These are phyloP conservation scores for Belgica antarctica DNA, from an alignment of 2,888 invertebrate species.

Conservation along the genomic window DNA sequence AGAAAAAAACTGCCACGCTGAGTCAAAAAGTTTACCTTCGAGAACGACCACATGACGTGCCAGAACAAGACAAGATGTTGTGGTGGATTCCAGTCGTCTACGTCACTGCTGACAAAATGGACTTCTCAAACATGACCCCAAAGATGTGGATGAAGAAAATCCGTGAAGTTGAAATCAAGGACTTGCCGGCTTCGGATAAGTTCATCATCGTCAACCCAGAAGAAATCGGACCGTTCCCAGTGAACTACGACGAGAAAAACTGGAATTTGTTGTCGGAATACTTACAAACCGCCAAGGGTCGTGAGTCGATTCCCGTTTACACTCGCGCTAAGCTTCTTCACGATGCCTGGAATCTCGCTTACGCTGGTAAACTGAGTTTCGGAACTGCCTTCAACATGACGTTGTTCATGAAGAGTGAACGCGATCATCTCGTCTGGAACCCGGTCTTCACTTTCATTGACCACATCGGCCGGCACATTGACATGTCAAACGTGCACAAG, in stretches of 20 bases:
- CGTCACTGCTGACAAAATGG: constrained; percentile 60
- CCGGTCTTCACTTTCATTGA: constrained; percentile 81
- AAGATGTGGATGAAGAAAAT: constrained; percentile 64
- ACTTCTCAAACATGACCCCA: constrained; percentile 61
- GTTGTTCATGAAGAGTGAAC: constrained; percentile 68
- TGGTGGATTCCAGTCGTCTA: constrained; percentile 75
- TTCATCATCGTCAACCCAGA: constrained; percentile 80
- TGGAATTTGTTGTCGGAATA: constrained; percentile 72
- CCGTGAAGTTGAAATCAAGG: constrained; percentile 57
- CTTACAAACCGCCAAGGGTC: constrained; percentile 59
- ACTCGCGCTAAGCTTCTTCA: constrained; percentile 72
- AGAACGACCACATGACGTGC: constrained; percentile 70
- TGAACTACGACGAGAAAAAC: constrained; percentile 75
- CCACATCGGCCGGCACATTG: constrained; percentile 73
- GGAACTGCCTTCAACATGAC: constrained; percentile 77
- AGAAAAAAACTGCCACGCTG: constrained; percentile 61
- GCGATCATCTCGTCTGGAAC: constrained; percentile 76
- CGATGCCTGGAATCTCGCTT: constrained; percentile 76
- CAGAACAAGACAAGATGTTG: constrained; percentile 65
- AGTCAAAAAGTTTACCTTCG: constrained; percentile 70
- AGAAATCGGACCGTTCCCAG: constrained; percentile 80
- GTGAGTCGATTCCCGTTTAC: constrained; percentile 64
- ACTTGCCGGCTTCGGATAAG: constrained; percentile 60
- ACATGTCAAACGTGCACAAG: constrained; percentile 62
- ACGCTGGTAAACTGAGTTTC: constrained; percentile 73